Evolutionary conservation across 2,113 vertebrate species (phyloP).

Genomic region (Motacilla alba): DNA sequence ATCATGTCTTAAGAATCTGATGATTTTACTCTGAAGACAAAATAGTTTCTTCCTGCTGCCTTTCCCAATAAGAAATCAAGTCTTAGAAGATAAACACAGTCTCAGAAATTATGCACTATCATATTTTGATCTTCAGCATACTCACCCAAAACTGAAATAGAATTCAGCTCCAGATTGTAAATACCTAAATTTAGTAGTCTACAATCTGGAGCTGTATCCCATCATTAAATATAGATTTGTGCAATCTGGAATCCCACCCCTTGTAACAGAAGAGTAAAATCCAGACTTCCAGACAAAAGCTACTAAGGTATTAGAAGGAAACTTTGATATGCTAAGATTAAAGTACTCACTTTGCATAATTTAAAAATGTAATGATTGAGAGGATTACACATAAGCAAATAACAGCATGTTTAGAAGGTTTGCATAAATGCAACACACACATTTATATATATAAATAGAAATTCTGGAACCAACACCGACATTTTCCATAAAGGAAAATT

Average conservation of each 20-base stretch:
- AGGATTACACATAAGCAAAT: neutral
- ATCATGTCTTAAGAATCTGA: neutral
- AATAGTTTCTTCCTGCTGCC: neutral
- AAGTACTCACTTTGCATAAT: neutral
- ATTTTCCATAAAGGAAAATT: neutral
- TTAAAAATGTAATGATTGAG: neutral
- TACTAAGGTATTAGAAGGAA: neutral
- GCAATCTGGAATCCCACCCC: neutral
- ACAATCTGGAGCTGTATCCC: neutral
- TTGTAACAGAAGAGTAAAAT: neutral
- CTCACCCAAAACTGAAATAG: neutral
- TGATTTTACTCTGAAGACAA: neutral
- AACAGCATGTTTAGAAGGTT: neutral
- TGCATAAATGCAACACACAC: neutral
- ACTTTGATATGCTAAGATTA: neutral
- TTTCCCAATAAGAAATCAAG: neutral
- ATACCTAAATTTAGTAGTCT: neutral
- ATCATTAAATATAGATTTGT: neutral
- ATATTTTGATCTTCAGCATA: neutral
- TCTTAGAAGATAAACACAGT: neutral
- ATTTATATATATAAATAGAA: neutral
- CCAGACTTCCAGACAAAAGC: neutral
- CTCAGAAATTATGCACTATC: neutral
- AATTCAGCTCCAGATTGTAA: neutral
- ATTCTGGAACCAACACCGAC: neutral